Evolutionary conservation across 1,140 invertebrate genomes (phyloP).

Genomic region (Druon quercuslanigerum): DNA sequence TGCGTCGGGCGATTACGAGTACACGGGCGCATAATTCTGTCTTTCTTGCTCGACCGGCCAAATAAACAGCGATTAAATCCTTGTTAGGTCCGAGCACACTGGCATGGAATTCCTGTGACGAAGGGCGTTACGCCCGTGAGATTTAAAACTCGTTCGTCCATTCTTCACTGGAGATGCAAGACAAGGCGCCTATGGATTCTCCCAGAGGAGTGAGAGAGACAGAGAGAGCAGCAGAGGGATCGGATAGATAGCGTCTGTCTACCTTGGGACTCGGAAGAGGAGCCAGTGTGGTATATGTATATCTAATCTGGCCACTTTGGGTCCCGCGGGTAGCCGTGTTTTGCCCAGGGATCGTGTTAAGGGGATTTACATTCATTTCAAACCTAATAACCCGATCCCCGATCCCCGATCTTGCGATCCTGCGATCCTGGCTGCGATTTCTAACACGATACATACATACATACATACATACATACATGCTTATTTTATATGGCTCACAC

Average conservation of each 20-base stretch:
- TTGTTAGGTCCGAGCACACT: slow-evolving; percentile 43
- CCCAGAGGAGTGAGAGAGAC: slow-evolving; percentile 1
- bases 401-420: slow-evolving; percentile 38
- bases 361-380: slow-evolving; percentile 77
- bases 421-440: slow-evolving; percentile 67
- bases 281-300: slow-evolving; percentile 46
- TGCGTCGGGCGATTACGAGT: background rate
- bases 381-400: slow-evolving; percentile 76
- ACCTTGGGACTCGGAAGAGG: slow-evolving; percentile 32
- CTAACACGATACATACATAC: slow-evolving; percentile 70
- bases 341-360: slow-evolving; percentile 75
- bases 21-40: slow-evolving; percentile 34
- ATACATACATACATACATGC: slow-evolving; percentile 57
- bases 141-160: slow-evolving; percentile 52
- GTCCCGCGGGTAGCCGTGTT: slow-evolving; percentile 74
- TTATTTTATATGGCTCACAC: slow-evolving; percentile 32
- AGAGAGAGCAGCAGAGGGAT: slow-evolving; percentile 31
- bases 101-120: slow-evolving; percentile 53
- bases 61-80: slow-evolving; percentile 46
- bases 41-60: slow-evolving; percentile 30
- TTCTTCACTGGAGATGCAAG: background rate
- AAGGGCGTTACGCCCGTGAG: slow-evolving; percentile 46
- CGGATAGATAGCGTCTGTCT: slow-evolving; percentile 23
- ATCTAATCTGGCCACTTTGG: slow-evolving; percentile 74
- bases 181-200: background rate